These are phyloP conservation scores for Elysia crispata DNA, from an alignment of 2,888 invertebrate species.

Conservation along the genomic window DNA sequence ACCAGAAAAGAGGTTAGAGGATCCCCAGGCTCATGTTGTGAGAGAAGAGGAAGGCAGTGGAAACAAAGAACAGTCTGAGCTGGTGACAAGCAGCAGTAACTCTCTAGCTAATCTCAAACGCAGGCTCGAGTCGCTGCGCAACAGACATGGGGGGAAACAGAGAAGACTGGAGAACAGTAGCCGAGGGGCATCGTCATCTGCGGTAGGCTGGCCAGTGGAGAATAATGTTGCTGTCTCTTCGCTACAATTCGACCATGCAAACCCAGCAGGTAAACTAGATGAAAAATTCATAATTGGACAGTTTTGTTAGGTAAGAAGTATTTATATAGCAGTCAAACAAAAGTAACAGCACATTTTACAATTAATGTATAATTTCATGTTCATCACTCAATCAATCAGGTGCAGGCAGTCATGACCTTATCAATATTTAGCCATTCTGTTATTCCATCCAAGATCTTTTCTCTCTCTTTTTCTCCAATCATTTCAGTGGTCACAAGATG, in stretches of 20 bases:
- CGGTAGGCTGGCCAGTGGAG: slow-evolving; percentile 38
- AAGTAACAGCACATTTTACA: no score
- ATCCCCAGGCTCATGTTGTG: slow-evolving; percentile 11
- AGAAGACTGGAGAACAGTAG: slow-evolving; percentile 17
- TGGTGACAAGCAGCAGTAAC: slow-evolving; percentile 45
- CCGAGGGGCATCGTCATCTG: background rate
- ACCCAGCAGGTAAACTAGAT: slow-evolving; percentile 22
- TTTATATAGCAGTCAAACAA: no score
- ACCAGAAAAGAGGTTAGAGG: no score
- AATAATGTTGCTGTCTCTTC: slow-evolving; percentile 44
- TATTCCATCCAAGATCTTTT: no score
- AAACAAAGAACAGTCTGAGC: slow-evolving; percentile 31
- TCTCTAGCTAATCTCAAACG: slow-evolving; percentile 43
- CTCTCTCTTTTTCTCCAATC: no score
- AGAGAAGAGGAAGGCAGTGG: slow-evolving; percentile 33
- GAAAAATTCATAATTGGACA: no score
- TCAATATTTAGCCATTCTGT: no score
- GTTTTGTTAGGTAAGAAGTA: no score
- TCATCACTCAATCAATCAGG: no score
- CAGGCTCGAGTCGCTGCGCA: slow-evolving; percentile 41
- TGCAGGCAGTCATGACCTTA: no score
- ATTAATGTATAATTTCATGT: no score
- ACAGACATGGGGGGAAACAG: slow-evolving; percentile 39
- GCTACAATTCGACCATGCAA: slow-evolving; percentile 1
- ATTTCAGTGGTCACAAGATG: no score